Percentiles rank a stretch among this genome's conserved stretches.
Conservation (phyloP, 2,113 vertebrate species). For the Nothocercus nigrocapillus region DNA sequence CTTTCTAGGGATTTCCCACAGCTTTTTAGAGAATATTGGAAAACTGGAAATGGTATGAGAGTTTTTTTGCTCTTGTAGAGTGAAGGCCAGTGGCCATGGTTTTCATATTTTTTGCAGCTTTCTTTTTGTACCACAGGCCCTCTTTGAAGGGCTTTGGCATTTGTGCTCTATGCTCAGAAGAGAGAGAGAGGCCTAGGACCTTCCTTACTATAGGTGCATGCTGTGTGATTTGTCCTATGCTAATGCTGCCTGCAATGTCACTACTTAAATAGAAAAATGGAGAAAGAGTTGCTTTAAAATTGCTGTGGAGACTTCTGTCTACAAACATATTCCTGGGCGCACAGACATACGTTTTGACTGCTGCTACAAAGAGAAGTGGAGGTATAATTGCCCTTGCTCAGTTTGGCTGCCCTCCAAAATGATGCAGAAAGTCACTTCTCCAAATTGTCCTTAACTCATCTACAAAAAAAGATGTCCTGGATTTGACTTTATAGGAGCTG, state of each 20-base stretch:
- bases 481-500: neutral
- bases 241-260: neutral
- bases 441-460: conserved; percentile 20
- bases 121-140: neutral
- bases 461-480: neutral
- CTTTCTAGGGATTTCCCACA: neutral
- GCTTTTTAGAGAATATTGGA: neutral
- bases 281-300: neutral
- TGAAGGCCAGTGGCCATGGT: neutral
- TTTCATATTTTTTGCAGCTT: neutral
- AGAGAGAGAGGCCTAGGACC: neutral
- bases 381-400: neutral
- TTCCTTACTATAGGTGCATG: neutral
- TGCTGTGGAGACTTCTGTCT: neutral
- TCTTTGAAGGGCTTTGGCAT: neutral
- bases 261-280: neutral
- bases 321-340: neutral
- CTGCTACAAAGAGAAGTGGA: neutral
- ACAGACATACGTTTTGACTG: neutral
- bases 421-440: neutral
- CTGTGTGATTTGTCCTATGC: neutral
- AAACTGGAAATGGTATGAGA: neutral
- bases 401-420: conserved; percentile 21
- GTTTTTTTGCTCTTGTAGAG: neutral
- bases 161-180: neutral